Base-by-base conservation (phyloP, 92 coral and sea anemone species). In the Phenganax marumi region DNA sequence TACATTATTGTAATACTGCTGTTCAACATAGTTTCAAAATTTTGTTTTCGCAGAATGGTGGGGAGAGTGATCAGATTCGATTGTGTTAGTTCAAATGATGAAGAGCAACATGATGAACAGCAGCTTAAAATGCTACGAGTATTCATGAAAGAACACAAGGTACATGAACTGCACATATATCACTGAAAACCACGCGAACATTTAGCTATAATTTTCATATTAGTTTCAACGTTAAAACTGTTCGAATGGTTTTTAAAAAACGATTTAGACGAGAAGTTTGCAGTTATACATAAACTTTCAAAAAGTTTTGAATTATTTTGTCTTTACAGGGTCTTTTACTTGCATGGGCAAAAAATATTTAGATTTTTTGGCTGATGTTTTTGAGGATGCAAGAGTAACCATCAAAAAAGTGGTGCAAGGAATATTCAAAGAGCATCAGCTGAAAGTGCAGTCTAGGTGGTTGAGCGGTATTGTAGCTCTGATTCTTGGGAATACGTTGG, bases 401-500 rank as follows among this genome's bases (percentile, higher is more conserved):
- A 8, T 17, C 8, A 56, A 56, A 21, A 6, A 56, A 56, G 5
- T 56, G 4, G 3, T 56, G 12, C 6, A 17, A 16, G 18, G 4
- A 7, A 4, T 56, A 56, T 21, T 56, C n/a, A 56, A 10, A 2
- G 3, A 60, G 3, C n/a, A 60, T n/a, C n/a, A 6, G n/a, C 7
- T n/a, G 1, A 16, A 16, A 14, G 8, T 19, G 26, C 66, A 60
- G 14, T 33, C 49, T 57, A 43, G 22, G 72, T 24, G 70, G 84
- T 46, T 22, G 10, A 79, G 63, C 26, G 84, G 74, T 3, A 43
- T 79, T 56, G 22, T 73, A 10, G 22, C 74, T 2, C 58, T 64
- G 52, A 49, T 79, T 4, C 12, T 79, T 52, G 84, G 57, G 13
- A 62, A 79, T 46, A 79, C 58, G 16, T 33, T 79, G 84, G 84